Conservation (phyloP, 2,113 vertebrate genomes). For the Rafetus swinhoei region DNA sequence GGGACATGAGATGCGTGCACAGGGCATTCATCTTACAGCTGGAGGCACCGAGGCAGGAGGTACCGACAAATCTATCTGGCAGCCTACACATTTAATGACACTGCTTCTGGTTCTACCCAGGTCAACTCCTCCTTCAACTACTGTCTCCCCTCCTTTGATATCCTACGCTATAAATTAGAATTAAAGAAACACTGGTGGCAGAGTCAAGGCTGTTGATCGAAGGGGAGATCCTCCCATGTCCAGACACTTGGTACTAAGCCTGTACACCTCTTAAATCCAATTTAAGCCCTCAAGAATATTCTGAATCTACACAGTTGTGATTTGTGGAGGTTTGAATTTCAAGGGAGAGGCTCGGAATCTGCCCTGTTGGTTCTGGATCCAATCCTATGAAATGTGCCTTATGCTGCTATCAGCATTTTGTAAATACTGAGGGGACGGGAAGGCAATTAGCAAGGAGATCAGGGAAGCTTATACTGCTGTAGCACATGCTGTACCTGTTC, state of each 20-base stretch:
- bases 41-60: constrained; percentile 66
- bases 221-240: not conserved
- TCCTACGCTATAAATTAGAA: not conserved
- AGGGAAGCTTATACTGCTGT: not conserved
- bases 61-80: constrained; percentile 51
- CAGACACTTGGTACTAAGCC: rapidly evolving
- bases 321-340: not conserved
- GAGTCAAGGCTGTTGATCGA: not conserved
- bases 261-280: rapidly evolving
- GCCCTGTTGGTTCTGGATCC: rapidly evolving
- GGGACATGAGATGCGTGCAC: constrained; percentile 14
- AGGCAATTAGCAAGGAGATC: not conserved
- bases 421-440: not conserved
- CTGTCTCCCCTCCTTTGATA: not conserved
- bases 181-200: not conserved
- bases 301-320: not conserved
- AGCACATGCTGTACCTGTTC: not conserved
- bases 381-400: not conserved
- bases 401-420: not conserved
- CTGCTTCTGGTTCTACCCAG: not conserved
- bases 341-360: not conserved
- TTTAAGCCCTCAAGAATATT: not conserved
- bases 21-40: constrained; percentile 24
- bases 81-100: not conserved
- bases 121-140: not conserved